Base-by-base conservation (phyloP, 2,888 invertebrate species). In the Augochlorella aurata region DNA sequence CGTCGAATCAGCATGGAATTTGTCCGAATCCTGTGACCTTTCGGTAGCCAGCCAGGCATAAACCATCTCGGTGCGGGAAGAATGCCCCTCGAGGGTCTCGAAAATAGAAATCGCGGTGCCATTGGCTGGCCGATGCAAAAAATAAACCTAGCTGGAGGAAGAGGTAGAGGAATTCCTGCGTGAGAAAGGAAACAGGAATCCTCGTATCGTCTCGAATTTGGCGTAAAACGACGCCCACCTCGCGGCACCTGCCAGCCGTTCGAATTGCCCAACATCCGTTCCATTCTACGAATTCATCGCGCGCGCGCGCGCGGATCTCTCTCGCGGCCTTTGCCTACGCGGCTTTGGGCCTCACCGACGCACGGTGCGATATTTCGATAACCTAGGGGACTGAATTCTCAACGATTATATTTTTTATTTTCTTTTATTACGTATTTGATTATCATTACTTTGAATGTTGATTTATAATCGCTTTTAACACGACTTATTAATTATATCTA, bases 201-300 rank as follows among this genome's bases (percentile, higher is more conserved):
- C 87, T 89, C 86, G 86, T 88, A 89, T 90, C 86, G 74, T 89
- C 81, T 87, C 81, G 85, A 81, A 87, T 86, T 89, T 85, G 81
- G 86, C 87, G 90, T 91, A 91, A 92, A 89, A 87, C 85, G 91
- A 90, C 91, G 90, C 91, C 91, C 89, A 92, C 90, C 83, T 85
- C 68, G 84, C 75, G 90, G 88, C 89, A 89, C 90, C 90, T 89
- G 90, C 86, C 85, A 79, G 75, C 84, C 85, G 85, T 88, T 91
- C 89, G 86, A 84, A 85, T 90, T 91, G 90, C 90, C 83, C 88
- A 90, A 92, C 92, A 92, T 92, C 90, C 92, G 92, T 85, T 88
- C 89, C 81, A 75, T 77, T 85, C 81, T 82, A 82, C 47, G 84
- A 87, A 89, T 88, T 89, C 87, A 78, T 79, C 77, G 66, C 16